Base-by-base conservation (phyloP, 2,888 invertebrate species). In the Dasypolia templi region DNA sequence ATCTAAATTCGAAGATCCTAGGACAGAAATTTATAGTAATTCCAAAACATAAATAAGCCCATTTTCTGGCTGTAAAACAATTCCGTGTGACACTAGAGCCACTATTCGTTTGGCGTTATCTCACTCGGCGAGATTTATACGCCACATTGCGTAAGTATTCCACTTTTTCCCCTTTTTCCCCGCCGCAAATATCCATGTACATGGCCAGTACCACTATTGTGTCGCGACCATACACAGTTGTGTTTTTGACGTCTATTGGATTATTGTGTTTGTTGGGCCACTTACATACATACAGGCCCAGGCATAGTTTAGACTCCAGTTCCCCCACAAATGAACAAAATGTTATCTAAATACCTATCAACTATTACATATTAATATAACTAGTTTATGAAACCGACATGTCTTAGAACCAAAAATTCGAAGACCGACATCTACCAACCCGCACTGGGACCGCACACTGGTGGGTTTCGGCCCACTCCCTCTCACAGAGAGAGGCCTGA, bases 31-130 rank as follows among this genome's bases (percentile, higher is more conserved):
- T 74, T 82, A 84, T 74, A 59, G 87, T 82, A 71, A 75, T 67
- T 64, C 63, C 70, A 65, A 74, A 68, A 56, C 86, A 83, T 83
- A 87, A 87, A 86, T 76, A 86, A 56, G 65, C 65, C 73, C 74
- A 86, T 87, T 86, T 80, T 81, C 68, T 76, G 75, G 46, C 64
- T 81, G 81, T 81, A 81, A 85, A 79, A 87, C 87, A 81, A 85
- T 86, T 83, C 72, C 14, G 53, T 39, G 79, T 77, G 82, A 82
- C 85, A 80, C 75, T 64, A 72, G 2, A 75, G 58, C 81, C 58
- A 75, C 79, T 85, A 83, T 87, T 83, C 71, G 78, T 83, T 83
- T 77, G 78, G 44, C 72, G 81, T 87, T 87, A 86, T 87, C 83
- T 85, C 75, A 67, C 78, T 74, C 64, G 66, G 26, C 42, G 77